Evolutionary conservation across 2,113 vertebrate genomes (phyloP).

Genomic region (Syrrhaptes paradoxus): DNA sequence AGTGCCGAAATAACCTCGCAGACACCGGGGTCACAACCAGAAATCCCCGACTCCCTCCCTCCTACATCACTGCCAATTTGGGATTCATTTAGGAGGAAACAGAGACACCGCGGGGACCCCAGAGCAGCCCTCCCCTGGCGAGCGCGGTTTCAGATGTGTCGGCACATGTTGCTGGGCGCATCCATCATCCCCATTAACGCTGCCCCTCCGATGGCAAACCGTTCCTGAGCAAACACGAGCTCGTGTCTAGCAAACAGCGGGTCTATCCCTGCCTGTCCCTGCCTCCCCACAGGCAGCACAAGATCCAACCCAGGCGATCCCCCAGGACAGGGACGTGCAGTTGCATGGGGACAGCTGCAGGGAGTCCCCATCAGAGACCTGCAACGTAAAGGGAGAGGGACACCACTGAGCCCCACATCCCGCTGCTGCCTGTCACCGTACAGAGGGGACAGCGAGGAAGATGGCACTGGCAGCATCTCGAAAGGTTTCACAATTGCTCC

Average conservation of each 20-base stretch:
- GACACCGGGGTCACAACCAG: neutral
- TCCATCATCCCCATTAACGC: neutral
- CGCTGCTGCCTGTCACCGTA: accelerated
- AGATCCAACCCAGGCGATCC: neutral
- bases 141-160: neutral
- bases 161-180: accelerated
- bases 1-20: neutral
- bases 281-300: neutral
- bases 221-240: neutral
- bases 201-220: neutral
- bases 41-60: neutral
- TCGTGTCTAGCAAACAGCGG: neutral
- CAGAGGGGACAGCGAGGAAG: accelerated
- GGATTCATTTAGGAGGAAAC: neutral
- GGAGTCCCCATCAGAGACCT: accelerated
- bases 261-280: neutral
- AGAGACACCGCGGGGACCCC: neutral
- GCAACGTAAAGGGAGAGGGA: neutral
- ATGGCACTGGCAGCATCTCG: neutral
- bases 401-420: accelerated
- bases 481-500: neutral
- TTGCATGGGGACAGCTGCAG: accelerated
- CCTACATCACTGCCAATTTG: neutral
- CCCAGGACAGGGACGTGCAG: neutral
- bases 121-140: neutral